Conservation (phyloP, 2,113 vertebrate genomes). For the Puffinus mauretanicus region DNA sequence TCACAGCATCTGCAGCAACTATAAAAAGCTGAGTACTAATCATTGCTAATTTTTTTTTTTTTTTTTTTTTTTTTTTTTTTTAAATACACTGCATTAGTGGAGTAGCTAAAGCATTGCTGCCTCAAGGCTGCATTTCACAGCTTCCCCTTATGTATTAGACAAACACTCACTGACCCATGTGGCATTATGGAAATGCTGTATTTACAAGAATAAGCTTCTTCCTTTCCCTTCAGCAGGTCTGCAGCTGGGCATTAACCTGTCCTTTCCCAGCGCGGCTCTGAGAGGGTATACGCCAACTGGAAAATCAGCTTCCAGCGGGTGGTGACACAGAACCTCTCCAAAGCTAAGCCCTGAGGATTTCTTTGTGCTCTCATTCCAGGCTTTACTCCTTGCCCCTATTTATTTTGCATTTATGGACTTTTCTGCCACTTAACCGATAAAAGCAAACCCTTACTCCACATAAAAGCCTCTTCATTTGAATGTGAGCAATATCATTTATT, state of each 20-base stretch:
- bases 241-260: background rate
- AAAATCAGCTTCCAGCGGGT: background rate
- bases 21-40: background rate
- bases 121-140: background rate
- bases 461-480: background rate
- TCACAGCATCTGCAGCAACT: background rate
- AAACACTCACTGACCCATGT: background rate
- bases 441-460: background rate
- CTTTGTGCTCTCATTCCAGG: background rate
- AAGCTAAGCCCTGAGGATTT: background rate
- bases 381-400: background rate
- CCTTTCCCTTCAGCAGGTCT: background rate
- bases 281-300: background rate
- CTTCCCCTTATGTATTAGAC: background rate
- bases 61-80: background rate
- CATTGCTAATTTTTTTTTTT: background rate
- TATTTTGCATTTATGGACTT: background rate
- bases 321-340: background rate
- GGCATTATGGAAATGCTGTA: background rate
- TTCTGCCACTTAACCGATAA: background rate
- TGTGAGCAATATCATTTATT: background rate
- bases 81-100: background rate
- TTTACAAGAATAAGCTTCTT: background rate
- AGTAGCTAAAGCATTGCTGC: background rate
- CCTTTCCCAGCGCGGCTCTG: background rate